A percentile compares a stretch with the other conserved stretches of the same genome.
phyloP scores from a whole-genome alignment of 2,113 vertebrate species.

The Gobiocypris rarus region DNA sequence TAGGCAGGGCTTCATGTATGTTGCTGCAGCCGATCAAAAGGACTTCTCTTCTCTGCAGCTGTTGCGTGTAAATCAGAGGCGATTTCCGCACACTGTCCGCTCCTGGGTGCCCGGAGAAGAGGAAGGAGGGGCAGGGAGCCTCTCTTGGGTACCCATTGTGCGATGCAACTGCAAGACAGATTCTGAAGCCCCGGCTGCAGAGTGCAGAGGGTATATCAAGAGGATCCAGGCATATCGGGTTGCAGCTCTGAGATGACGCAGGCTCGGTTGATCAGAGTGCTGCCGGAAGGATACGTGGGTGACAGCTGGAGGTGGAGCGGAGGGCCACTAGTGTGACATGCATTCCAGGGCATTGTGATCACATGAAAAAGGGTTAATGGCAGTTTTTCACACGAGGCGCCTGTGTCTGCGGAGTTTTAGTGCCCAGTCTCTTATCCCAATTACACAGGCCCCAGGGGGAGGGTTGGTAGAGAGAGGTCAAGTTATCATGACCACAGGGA shows the following conservation, averaged over 20 bases:
- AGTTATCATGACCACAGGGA: slow-evolving; percentile 26
- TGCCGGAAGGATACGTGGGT: slow-evolving; percentile 26
- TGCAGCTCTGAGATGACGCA: slow-evolving; percentile 30
- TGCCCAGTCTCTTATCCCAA: slow-evolving; percentile 59
- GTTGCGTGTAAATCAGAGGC: slow-evolving; percentile 65
- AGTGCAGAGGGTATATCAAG: slow-evolving; percentile 14
- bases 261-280: neutral
- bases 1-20: slow-evolving; percentile 11
- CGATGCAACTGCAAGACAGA: neutral
- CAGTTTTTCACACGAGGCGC: slow-evolving; percentile 41
- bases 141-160: slow-evolving; percentile 13
- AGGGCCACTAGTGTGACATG: slow-evolving; percentile 74
- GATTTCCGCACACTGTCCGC: slow-evolving; percentile 56
- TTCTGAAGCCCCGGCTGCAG: neutral
- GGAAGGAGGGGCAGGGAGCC: neutral
- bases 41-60: slow-evolving; percentile 60
- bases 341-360: slow-evolving; percentile 74
- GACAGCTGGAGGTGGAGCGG: slow-evolving; percentile 69
- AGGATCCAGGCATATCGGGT: slow-evolving; percentile 12
- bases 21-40: slow-evolving; percentile 53
- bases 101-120: slow-evolving; percentile 40
- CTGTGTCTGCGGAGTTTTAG: slow-evolving; percentile 37
- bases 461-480: slow-evolving; percentile 36
- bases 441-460: slow-evolving; percentile 64
- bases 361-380: slow-evolving; percentile 52